A percentile compares a stretch with the other conserved stretches of the same genome.
Conservation (phyloP, 2,888 invertebrate genomes). For the Ochropleura leucogaster region DNA sequence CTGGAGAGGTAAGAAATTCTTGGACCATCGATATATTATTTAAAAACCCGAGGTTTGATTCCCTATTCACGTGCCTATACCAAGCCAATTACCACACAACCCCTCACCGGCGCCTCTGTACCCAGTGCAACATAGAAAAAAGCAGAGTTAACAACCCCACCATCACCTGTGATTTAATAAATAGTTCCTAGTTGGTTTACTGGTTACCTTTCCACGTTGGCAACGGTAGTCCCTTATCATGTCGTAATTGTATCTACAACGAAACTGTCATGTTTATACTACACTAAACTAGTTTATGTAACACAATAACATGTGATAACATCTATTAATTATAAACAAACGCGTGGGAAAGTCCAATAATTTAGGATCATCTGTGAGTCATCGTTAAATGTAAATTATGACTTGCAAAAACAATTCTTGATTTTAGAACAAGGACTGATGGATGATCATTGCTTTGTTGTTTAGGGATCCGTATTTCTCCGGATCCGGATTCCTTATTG, state of each 20-base stretch:
- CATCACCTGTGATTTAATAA: not conserved
- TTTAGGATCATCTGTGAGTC: conserved; percentile 25
- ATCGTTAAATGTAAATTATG: conserved; percentile 8
- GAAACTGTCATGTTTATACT: conserved; percentile 14
- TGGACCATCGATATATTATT: not conserved
- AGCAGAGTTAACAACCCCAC: not conserved
- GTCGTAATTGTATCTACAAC: not conserved
- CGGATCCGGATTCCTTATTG: too few relatives aligned
- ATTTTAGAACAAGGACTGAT: not conserved
- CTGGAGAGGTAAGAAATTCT: conserved; percentile 93
- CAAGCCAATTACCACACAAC: too few relatives aligned
- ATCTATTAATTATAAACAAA: conserved; percentile 23
- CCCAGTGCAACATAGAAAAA: too few relatives aligned
- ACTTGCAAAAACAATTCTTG: not conserved
- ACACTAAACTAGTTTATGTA: conserved; percentile 11
- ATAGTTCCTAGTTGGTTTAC: not conserved
- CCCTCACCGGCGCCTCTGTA: too few relatives aligned
- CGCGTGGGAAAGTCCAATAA: conserved; percentile 34
- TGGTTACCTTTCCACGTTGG: not conserved
- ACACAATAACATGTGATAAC: conserved; percentile 15
- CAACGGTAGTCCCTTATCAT: not conserved
- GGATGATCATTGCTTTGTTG: not conserved
- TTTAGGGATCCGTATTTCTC: too few relatives aligned
- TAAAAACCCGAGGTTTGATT: too few relatives aligned
- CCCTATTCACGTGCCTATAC: too few relatives aligned